Evolutionary conservation across 2,888 invertebrate species (phyloP).

Genomic region (Lycocerus yunnanus): DNA sequence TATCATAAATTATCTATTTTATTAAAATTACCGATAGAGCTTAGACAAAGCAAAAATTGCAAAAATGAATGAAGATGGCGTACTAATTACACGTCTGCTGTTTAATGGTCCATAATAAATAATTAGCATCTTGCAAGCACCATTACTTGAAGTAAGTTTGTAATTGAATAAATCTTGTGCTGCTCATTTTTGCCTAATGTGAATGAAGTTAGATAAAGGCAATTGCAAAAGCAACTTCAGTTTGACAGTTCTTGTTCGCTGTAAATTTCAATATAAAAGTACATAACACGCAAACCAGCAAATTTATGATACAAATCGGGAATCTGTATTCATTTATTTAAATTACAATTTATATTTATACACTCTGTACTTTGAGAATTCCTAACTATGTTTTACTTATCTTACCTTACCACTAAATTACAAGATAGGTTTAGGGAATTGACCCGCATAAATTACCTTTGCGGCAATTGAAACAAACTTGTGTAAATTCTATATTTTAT

Average conservation of each 20-base stretch:
- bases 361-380: conserved; percentile 26
- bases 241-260: conserved; percentile 15
- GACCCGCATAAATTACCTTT: conserved; percentile 18
- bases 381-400: conserved; percentile 11
- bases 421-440: conserved; percentile 3
- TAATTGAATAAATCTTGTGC: conserved; percentile 1
- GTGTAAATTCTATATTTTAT: not conserved
- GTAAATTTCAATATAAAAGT: conserved; percentile 19
- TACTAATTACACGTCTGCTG: not conserved
- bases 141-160: not conserved
- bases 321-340: conserved; percentile 41
- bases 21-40: not conserved
- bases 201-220: conserved; percentile 11
- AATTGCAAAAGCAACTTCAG: conserved; percentile 23
- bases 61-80: not conserved
- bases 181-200: not conserved
- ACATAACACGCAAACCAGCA: conserved; percentile 22
- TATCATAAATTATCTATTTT: not conserved
- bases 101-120: not conserved
- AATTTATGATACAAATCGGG: conserved; percentile 39
- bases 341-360: conserved; percentile 39
- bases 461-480: conserved; percentile 7
- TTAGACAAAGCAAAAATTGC: not conserved
- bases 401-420: conserved; percentile 12
- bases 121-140: not conserved